Conservation (phyloP, 1,140 invertebrate genomes). For the Eufriesea mexicana region DNA sequence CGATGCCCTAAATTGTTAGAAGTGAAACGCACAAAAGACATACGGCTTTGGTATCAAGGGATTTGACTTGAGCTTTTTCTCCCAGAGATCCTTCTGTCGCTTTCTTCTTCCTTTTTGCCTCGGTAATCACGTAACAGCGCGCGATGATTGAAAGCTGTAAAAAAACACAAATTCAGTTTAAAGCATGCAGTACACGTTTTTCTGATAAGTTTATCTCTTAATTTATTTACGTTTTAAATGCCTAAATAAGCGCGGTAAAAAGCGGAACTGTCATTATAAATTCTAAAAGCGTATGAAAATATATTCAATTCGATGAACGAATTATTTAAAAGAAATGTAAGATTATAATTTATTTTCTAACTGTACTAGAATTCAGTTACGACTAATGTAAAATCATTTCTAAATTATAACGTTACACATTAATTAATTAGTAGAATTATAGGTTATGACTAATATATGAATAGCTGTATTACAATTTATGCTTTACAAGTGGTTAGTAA, state of each 20-base stretch:
- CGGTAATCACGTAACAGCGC: conserved; percentile 40
- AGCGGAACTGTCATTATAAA: not conserved
- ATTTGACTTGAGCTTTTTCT: conserved; percentile 14
- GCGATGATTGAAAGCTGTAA: conserved; percentile 10
- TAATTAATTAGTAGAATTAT: not conserved
- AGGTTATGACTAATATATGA: conserved; percentile 3
- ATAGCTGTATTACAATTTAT: not conserved
- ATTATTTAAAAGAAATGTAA: not conserved
- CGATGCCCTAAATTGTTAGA: conserved; percentile 52
- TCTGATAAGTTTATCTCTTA: conserved; percentile 38
- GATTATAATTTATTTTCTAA: not conserved
- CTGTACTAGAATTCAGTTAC: not conserved
- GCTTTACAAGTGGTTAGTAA: not conserved
- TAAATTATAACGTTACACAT: not conserved
- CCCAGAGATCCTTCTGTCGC: not conserved
- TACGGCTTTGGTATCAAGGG: conserved; percentile 21
- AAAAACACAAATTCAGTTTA: conserved; percentile 15
- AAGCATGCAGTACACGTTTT: conserved; percentile 15
- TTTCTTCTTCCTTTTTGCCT: not conserved
- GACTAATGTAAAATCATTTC: not conserved
- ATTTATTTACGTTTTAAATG: conserved; percentile 21
- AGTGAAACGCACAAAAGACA: conserved; percentile 29
- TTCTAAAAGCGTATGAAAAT: not conserved
- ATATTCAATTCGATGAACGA: not conserved
- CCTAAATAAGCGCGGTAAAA: not conserved